These are phyloP conservation scores for Leucozona laternaria DNA, from an alignment of 2,888 invertebrate genomes.

Conservation along the genomic window DNA sequence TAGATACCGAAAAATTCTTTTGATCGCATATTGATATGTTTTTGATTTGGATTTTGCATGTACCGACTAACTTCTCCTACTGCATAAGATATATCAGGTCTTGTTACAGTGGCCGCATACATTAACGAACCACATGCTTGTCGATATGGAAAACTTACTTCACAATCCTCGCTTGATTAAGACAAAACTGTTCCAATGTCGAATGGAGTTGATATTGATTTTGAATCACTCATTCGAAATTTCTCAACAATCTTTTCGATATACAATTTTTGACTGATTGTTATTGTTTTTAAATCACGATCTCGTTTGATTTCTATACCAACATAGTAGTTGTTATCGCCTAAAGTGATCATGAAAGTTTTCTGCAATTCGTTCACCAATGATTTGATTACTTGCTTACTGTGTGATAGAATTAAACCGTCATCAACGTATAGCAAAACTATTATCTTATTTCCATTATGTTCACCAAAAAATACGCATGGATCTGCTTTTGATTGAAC, in stretches of 20 bases:
- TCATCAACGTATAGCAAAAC: slow-evolving; percentile 7
- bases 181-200: slow-evolving; percentile 1
- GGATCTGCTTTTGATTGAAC: background rate
- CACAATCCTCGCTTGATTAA: background rate
- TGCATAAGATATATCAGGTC: slow-evolving; percentile 39
- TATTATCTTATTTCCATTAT: background rate
- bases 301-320: slow-evolving; percentile 29
- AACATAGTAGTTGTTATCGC: slow-evolving; percentile 5
- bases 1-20: background rate
- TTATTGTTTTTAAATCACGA: background rate
- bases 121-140: slow-evolving; percentile 32
- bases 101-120: slow-evolving; percentile 16
- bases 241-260: slow-evolving; percentile 18
- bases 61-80: slow-evolving; percentile 34
- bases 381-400: background rate
- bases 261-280: slow-evolving; percentile 15
- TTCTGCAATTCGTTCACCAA: slow-evolving; percentile 2
- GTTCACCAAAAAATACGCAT: background rate
- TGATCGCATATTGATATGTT: background rate
- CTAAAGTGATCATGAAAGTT: slow-evolving; percentile 12
- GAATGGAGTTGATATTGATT: slow-evolving; percentile 10
- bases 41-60: slow-evolving; percentile 16
- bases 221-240: slow-evolving; percentile 16
- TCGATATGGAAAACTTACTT: slow-evolving; percentile 14
- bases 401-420: background rate